Base-by-base conservation (phyloP, 2,888 invertebrate genomes). In the Pyrrhosoma nymphula region DNA sequence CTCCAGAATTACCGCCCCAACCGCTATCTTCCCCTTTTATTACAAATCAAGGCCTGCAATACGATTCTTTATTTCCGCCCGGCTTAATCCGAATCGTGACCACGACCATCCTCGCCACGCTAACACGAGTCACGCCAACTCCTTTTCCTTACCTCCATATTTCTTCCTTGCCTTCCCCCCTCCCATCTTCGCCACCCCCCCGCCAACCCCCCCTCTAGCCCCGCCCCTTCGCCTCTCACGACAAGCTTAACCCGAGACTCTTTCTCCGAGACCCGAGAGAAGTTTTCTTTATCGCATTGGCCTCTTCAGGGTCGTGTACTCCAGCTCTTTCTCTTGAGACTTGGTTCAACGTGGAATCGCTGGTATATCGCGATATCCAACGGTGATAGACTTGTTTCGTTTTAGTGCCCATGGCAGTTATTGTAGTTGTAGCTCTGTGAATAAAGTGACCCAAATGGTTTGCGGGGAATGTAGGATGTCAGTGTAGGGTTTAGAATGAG, bases 31-130 rank as follows among this genome's bases (percentile, higher is more conserved):
- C 60, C 63, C 91, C 60, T 60, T 91, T 82, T 82, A 82, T 82
- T 60, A 91, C 91, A 60, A 91, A 91, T 91, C 91, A 91, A 60
- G 60, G 56, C 63, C 39, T 63, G 63, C 63, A 39, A 35, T 63
- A 39, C 91, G 63, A 60, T 91, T 91, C 91, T 91, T 91, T 91
- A 91, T 91, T 91, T 91, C 63, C 91, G 91, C 63, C 63, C 63
- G 91, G 35, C 91, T 39, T 26, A 63, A 91, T 60, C 91, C 91
- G 20, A 91, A 23, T 91, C 91, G 91, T 91, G 91, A 91, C 91
- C 91, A 39, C 91, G 30, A 39, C 60, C 63, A 91, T 91, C 91
- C 91, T 63, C 63, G 16, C 26, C n/a, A n/a, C 47, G 82, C 82
- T 63, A 91, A 91, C 60, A 91, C 91, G 63, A 91, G 91, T 91